Percentiles rank a stretch among this genome's conserved stretches.
Conservation (phyloP, 2,797 vertebrate species). For the Rhinatrema bivittatum region DNA sequence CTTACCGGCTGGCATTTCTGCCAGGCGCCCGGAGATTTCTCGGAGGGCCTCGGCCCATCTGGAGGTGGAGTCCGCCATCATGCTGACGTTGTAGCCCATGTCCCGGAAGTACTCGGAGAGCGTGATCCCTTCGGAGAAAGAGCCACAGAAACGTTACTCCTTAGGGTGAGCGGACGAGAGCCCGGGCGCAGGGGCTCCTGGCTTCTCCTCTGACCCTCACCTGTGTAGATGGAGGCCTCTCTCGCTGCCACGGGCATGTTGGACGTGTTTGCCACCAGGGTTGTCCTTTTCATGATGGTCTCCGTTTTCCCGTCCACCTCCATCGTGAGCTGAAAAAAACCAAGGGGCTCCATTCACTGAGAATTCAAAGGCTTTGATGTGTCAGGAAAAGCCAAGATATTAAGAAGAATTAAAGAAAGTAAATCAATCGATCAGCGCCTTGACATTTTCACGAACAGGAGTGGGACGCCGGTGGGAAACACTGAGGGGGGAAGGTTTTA, state of each 20-base stretch:
- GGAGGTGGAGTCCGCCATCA: constrained; percentile 52
- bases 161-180: too few relatives aligned
- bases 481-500: too few relatives aligned
- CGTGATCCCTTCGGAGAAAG: constrained; percentile 27
- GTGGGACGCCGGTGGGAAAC: too few relatives aligned
- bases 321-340: constrained; percentile 12
- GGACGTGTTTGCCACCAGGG: constrained; percentile 47
- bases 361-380: too few relatives aligned
- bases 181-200: too few relatives aligned
- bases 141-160: too few relatives aligned
- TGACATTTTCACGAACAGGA: too few relatives aligned
- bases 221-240: constrained; percentile 48
- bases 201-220: too few relatives aligned
- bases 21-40: constrained; percentile 45
- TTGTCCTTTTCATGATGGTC: constrained; percentile 47
- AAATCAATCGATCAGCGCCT: too few relatives aligned
- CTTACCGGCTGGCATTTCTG: constrained; percentile 47
- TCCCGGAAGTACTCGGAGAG: constrained; percentile 47
- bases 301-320: constrained; percentile 41
- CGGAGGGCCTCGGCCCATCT: constrained; percentile 48
- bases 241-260: constrained; percentile 50
- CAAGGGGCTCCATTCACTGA: too few relatives aligned
- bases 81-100: constrained; percentile 44
- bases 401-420: too few relatives aligned
- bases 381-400: too few relatives aligned